Conservation (phyloP, 2,113 vertebrate species). For the Sigmodon hispidus region DNA sequence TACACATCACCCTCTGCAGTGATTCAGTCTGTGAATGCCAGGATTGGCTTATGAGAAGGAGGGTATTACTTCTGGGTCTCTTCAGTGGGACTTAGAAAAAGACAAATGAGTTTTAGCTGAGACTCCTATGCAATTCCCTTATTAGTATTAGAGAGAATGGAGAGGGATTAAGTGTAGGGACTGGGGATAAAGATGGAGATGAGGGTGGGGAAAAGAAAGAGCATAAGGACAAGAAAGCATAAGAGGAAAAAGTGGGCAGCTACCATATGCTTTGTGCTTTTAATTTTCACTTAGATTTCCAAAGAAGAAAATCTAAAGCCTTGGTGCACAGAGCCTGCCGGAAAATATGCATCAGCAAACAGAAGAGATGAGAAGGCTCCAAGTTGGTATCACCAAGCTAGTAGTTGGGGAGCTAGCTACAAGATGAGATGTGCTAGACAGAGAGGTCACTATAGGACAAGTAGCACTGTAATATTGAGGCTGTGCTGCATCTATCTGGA, state of each 20-base stretch:
- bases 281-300: not conserved
- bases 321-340: accelerated
- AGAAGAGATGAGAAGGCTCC: accelerated
- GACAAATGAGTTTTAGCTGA: not conserved
- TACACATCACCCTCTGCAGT: accelerated
- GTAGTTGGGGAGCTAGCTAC: accelerated
- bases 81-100: accelerated
- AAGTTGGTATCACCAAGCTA: accelerated
- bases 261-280: too few species aligned
- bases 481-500: accelerated
- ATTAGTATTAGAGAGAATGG: too few species aligned
- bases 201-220: not conserved
- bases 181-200: not conserved
- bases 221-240: not conserved
- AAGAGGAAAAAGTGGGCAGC: not conserved
- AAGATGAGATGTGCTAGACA: not conserved
- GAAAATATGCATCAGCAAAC: accelerated
- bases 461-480: accelerated
- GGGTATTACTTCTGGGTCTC: accelerated
- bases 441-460: not conserved
- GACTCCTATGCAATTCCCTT: not conserved
- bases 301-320: too few species aligned
- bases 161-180: not conserved
- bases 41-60: accelerated
- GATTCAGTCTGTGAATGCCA: not conserved